Conservation (phyloP, 2,113 vertebrate genomes). For the Phalacrocorax pelagicus region DNA sequence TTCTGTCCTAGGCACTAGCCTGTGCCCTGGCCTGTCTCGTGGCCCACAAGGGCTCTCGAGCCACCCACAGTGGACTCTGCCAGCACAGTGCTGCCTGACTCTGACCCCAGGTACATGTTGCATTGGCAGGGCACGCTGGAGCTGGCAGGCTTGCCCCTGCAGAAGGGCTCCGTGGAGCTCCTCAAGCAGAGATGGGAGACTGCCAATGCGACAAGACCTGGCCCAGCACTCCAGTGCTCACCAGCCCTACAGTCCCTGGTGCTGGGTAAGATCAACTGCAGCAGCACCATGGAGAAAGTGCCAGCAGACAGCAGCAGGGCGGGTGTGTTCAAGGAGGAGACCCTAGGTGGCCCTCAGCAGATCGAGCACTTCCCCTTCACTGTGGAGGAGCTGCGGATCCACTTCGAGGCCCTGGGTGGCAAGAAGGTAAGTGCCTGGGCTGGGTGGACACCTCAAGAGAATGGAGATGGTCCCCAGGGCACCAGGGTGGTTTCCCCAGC, state of each 20-base stretch:
- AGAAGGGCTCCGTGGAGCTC: conserved; percentile 66
- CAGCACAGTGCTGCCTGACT: accelerated
- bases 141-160: conserved; percentile 46
- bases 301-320: not conserved
- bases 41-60: not conserved
- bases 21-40: not conserved
- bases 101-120: conserved; percentile 15
- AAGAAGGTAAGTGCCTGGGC: conserved; percentile 60
- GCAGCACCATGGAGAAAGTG: not conserved
- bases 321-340: conserved; percentile 47
- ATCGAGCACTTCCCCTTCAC: conserved; percentile 63
- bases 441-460: accelerated
- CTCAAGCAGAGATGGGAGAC: conserved; percentile 73
- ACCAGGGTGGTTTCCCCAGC: not conserved
- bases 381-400: conserved; percentile 75
- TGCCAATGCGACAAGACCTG: not conserved
- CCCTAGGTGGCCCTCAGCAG: not conserved
- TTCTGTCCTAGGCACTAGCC: not conserved
- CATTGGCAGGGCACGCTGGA: conserved; percentile 64
- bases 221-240: not conserved
- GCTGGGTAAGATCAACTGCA: not conserved
- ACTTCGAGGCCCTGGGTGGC: conserved; percentile 66
- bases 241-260: not conserved
- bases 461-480: not conserved
- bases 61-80: accelerated